phyloP scores from a whole-genome alignment of 1,140 invertebrate species.

The Diplogasteroides magnus region DNA sequence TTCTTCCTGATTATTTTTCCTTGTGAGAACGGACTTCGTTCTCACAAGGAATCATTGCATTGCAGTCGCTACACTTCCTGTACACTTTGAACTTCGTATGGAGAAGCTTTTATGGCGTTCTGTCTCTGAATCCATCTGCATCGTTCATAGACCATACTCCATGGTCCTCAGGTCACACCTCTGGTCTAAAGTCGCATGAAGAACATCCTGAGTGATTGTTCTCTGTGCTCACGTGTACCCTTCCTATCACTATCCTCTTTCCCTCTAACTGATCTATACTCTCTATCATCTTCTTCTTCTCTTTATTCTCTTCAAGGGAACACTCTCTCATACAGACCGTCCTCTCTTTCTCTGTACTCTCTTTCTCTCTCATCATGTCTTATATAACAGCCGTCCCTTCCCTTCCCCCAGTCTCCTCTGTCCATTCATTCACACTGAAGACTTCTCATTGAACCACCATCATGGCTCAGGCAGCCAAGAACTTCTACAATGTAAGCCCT shows the following conservation, averaged over 20 bases:
- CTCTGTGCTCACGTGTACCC: neutral
- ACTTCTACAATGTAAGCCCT: conserved; percentile 41
- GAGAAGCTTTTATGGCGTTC: neutral
- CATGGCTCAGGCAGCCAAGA: conserved; percentile 32
- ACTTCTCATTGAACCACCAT: neutral
- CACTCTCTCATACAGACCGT: neutral
- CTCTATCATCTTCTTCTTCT: too few relatives aligned
- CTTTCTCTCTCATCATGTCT: neutral
- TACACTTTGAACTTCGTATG: neutral
- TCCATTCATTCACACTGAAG: too few relatives aligned
- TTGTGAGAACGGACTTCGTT: too few relatives aligned
- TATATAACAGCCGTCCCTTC: too few relatives aligned
- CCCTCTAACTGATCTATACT: too few relatives aligned
- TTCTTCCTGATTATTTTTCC: too few relatives aligned
- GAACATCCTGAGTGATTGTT: neutral
- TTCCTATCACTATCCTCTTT: too few relatives aligned
- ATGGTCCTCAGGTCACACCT: neutral
- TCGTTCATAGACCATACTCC: neutral
- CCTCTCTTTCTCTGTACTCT: conserved; percentile 5
- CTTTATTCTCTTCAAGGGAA: conserved; percentile 6
- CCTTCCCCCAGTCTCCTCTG: too few relatives aligned
- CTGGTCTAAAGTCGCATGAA: too few relatives aligned
- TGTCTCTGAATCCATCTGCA: neutral
- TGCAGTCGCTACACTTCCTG: neutral
- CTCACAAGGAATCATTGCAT: neutral